Percentiles rank a stretch among this genome's conserved stretches.
Evolutionary conservation across 2,113 vertebrate species (phyloP).

Genomic region (Polyodon spathula): DNA sequence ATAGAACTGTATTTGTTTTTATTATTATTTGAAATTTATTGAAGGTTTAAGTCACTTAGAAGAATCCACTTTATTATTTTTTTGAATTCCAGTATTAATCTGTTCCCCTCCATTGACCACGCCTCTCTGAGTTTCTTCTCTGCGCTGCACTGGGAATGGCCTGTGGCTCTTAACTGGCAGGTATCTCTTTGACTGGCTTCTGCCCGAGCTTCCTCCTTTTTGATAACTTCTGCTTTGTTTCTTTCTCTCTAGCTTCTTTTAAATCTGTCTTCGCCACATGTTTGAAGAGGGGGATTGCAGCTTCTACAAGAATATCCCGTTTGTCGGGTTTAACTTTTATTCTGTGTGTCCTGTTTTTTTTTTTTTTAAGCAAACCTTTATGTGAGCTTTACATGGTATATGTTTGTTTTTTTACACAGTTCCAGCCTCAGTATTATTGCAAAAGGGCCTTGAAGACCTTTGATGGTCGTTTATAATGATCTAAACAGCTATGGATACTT

Average conservation of each 20-base stretch:
- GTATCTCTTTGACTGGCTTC: slow-evolving; percentile 22
- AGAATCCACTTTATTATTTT: too few species aligned
- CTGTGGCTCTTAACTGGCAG: not conserved
- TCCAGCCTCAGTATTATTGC: too few species aligned
- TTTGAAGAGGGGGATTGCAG: slow-evolving; percentile 87
- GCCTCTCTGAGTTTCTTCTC: too few species aligned
- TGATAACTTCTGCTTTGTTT: slow-evolving; percentile 48
- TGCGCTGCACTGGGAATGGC: slow-evolving; percentile 1
- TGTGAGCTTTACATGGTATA: slow-evolving; percentile 58
- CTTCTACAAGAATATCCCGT: slow-evolving; percentile 71
- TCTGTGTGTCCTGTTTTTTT: slow-evolving; percentile 42
- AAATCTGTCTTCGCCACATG: slow-evolving; percentile 82
- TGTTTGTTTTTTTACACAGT: too few species aligned
- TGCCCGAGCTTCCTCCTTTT: slow-evolving; percentile 26
- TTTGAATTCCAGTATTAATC: too few species aligned
- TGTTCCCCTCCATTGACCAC: too few species aligned
- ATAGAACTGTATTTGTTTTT: too few species aligned
- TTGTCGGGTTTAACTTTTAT: slow-evolving; percentile 33
- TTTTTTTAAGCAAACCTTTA: slow-evolving; percentile 47
- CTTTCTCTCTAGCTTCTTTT: slow-evolving; percentile 88
- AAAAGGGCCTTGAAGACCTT: too few species aligned
- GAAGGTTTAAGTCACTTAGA: too few species aligned
- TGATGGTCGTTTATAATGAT: too few species aligned
- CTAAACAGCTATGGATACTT: too few species aligned
- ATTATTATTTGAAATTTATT: too few species aligned